Evolutionary conservation across 2,797 vertebrate species (phyloP), one percentile per base, ranked within the genome.

Genomic region (Sciurus vulgaris): DNA sequence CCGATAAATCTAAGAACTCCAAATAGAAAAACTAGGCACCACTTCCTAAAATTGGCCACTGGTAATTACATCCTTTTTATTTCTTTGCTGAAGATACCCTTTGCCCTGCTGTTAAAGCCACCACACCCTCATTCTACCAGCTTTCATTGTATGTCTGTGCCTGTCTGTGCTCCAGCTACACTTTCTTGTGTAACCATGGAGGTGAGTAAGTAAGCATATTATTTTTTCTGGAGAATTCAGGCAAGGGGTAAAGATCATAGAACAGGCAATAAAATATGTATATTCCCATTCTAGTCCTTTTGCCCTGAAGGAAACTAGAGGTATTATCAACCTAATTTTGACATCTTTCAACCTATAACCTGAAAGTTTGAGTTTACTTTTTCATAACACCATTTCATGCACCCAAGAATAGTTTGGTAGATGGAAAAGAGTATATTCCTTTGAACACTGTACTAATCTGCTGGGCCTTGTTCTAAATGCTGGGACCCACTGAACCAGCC

Each of bases 31-130:
- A 49, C 47, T 33, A 67, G 89, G 84, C 61, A 65, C 61, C 41
- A 14, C 81, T 94, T 72, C 82, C 94, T 84, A 77, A 85, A 72
- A 73, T 1, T 12, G 35, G 83, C 79, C 91, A 35, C 67, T 70
- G 49, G 83, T 72, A 30, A 63, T 96, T 94, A 77, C 4, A 41
- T 81, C 84, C 35, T 91, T 86, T 44, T 85, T 86, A 7, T 70
- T 74, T 84, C 70, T 89, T 91, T 47, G 20, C 79, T 81, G 79
- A 72, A 81, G 89, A 96, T 49, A 44, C 70, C 89, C 92, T 95
- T 82, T 81, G 86, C 86, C 92, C 54, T 78, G 82, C 70, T 65
- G 8, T 74, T 91, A 44, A 56, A 79, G 77, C 49, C 5, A 51
- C 87, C 93, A 47, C 85, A 35, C 88, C 91, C 89, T 86, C 65